Evolutionary conservation across 2,888 invertebrate species (phyloP).

Genomic region (Eupithecia subfuscata): DNA sequence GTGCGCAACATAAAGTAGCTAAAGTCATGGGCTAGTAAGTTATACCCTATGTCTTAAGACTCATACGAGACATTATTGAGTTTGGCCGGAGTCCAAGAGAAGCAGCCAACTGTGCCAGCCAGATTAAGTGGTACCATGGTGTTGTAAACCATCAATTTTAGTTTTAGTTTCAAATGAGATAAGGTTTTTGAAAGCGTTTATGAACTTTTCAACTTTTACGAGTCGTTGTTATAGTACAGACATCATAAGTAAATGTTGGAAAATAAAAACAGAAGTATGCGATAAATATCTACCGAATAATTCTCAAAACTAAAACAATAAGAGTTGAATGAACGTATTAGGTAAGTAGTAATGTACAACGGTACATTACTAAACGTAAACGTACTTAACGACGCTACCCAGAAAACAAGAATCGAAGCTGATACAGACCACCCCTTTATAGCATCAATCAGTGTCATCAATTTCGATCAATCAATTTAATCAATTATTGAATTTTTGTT

Average conservation of each 20-base stretch:
- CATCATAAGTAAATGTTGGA: no score
- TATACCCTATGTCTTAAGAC: conserved; percentile 65
- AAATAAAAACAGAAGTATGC: no score
- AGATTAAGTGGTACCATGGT: conserved; percentile 65
- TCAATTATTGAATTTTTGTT: not conserved
- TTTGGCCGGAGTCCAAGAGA: conserved; percentile 69
- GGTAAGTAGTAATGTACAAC: no score
- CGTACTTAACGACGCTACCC: no score
- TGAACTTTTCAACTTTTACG: not conserved
- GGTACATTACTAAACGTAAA: no score
- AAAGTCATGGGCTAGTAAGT: conserved; percentile 43
- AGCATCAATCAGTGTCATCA: not conserved
- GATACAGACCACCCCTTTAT: not conserved
- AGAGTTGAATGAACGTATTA: no score
- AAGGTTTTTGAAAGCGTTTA: not conserved
- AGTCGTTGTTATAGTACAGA: not conserved
- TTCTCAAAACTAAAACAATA: no score
- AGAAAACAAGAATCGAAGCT: not conserved
- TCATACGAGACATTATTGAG: conserved; percentile 70
- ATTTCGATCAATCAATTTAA: not conserved
- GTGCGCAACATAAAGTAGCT: conserved; percentile 19
- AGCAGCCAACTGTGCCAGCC: conserved; percentile 69
- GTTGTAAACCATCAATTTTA: conserved; percentile 52
- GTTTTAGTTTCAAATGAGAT: conserved; percentile 14
- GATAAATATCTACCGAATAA: not conserved